Base-by-base conservation (phyloP, 1,140 invertebrate species). In the Diabrotica undecimpunctata region DNA sequence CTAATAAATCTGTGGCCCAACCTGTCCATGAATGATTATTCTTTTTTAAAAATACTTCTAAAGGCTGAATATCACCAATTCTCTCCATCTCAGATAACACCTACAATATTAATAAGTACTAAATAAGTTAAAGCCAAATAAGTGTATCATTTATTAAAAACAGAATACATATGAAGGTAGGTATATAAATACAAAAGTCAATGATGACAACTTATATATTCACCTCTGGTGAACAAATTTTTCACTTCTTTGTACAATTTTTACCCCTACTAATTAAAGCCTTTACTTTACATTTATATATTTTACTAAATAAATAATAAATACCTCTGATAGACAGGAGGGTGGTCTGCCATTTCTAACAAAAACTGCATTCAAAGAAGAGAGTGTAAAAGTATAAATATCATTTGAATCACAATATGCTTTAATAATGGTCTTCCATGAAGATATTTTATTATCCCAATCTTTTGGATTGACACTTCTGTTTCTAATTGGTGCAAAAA, bases 361-460 rank as follows among this genome's bases (percentile, higher is more conserved):
- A 68, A 83, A 83, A 10, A 70, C 70, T 51, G 71, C 72, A 54
- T 75, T 74, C 7, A 83, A 61, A 7, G 77, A 74, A 11, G 62
- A 54, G 11, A 77, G 54, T 41, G 67, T 77, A 62, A 84, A 80
- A 0, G 62, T 58, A 64, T 77, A 75, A 7, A 71, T 62, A 59
- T 77, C 73, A 58, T 76, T 75, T 37, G 76, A 62, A 6, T 70
- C 52, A 66, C 80, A 82, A 74, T 79, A 81, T 9, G 74, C 62
- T 37, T 75, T 70, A 52, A 84, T 82, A 6, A 78, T 61, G 51
- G 74, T 71, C 65, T 77, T 78, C 83, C 83, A 84, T 69, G 81
- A 82, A 35, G 78, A 72, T 41, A 83, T 73, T 77, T 84, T 84
- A 11, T 74, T 71, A 62, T 83, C 81, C 76, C 77, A 84, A 65